Evolutionary conservation across 2,113 vertebrate species (phyloP).

Genomic region (Anoura caudifer): DNA sequence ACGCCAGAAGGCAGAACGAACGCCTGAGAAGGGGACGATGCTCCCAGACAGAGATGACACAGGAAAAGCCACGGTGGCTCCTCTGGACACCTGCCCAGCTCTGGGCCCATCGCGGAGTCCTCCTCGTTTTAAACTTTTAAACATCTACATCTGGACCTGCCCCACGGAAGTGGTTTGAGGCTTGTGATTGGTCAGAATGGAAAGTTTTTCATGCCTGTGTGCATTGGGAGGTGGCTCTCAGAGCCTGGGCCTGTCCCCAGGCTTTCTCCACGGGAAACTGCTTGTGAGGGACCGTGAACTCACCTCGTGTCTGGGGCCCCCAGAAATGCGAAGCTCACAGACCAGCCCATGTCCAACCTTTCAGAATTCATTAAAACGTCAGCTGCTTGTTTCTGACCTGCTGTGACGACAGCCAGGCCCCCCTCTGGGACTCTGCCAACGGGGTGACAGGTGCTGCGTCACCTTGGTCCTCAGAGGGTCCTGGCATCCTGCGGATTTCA

Average conservation of each 20-base stretch:
- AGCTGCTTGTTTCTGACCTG: not conserved
- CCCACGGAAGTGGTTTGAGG: not conserved
- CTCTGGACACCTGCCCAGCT: not conserved
- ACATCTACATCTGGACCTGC: not conserved
- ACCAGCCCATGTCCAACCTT: not conserved
- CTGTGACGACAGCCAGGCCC: not conserved
- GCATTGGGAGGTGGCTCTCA: not conserved
- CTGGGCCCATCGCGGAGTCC: not conserved
- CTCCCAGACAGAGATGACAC: not conserved
- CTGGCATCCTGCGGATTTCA: not conserved
- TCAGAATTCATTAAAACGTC: not conserved
- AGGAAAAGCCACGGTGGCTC: not conserved
- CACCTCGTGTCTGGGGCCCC: no score
- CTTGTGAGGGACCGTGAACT: not conserved
- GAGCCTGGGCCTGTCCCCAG: not conserved
- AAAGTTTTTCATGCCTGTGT: no score
- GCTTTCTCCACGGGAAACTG: not conserved
- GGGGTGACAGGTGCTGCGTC: not conserved
- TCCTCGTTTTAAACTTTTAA: not conserved
- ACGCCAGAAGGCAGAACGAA: not conserved
- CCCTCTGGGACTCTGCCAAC: rapidly evolving
- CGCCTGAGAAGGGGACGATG: no score
- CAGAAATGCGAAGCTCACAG: rapidly evolving
- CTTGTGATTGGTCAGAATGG: not conserved
- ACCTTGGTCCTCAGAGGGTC: not conserved